Percentiles rank a stretch among this genome's conserved stretches.
Conservation (phyloP, 2,113 vertebrate species). For the Varanus salvator region DNA sequence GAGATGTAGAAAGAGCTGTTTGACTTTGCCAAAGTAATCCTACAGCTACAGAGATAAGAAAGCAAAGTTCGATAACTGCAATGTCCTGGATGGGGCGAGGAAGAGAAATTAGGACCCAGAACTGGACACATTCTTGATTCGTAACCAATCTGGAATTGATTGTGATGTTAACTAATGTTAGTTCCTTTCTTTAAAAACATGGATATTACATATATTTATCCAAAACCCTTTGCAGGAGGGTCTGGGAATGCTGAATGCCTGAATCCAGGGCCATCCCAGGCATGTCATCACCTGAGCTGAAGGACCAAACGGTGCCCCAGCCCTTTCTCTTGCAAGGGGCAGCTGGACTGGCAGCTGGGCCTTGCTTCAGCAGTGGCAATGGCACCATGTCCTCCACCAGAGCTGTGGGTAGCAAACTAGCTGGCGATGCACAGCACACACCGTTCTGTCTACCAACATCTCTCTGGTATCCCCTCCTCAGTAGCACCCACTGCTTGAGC, state of each 20-base stretch:
- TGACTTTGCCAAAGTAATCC: conserved; percentile 7
- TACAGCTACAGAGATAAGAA: neutral
- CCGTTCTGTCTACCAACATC: too few species aligned
- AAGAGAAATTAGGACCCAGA: neutral
- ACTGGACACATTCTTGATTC: neutral
- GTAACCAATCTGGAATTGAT: neutral
- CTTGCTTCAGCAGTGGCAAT: too few species aligned
- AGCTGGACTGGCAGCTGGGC: too few species aligned
- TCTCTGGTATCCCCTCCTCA: too few species aligned
- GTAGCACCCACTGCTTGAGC: too few species aligned
- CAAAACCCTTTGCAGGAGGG: neutral
- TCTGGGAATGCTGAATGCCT: neutral
- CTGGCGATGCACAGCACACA: too few species aligned
- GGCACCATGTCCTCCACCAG: too few species aligned
- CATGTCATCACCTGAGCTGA: too few species aligned
- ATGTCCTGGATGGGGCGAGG: neutral
- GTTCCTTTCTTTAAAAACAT: neutral
- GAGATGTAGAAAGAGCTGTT: neutral
- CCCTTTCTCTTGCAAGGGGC: too few species aligned
- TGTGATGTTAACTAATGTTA: neutral
- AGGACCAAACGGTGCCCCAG: too few species aligned
- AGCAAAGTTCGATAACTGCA: neutral
- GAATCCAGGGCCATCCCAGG: too few species aligned
- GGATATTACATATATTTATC: neutral
- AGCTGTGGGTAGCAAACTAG: too few species aligned